A percentile compares a stretch with the other conserved stretches of the same genome.
These are phyloP conservation scores for Laspeyria flexula DNA, from an alignment of 2,888 invertebrate species.

Conservation along the genomic window DNA sequence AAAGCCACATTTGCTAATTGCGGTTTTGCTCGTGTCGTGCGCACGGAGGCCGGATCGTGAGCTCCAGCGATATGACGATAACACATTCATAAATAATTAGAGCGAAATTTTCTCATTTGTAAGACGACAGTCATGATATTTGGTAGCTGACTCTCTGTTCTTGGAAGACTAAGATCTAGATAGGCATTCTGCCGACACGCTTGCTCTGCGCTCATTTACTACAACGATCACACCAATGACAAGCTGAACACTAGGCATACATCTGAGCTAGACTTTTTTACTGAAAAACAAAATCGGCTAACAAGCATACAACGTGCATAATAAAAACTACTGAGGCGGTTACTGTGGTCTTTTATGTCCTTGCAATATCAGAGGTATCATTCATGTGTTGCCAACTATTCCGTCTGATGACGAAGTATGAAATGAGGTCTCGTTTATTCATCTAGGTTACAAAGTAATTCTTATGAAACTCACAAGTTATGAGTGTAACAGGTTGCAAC, in stretches of 20 bases:
- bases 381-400: no score
- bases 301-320: no score
- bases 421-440: no score
- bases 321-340: no score
- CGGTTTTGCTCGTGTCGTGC: slow-evolving; percentile 85
- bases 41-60: slow-evolving; percentile 84
- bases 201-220: slow-evolving; percentile 71
- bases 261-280: not conserved
- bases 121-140: slow-evolving; percentile 85
- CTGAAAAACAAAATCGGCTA: no score
- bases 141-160: slow-evolving; percentile 81
- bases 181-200: slow-evolving; percentile 78
- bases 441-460: no score
- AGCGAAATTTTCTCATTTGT: slow-evolving; percentile 87
- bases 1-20: slow-evolving; percentile 86
- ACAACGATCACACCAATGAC: slow-evolving; percentile 57
- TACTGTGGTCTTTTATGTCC: no score
- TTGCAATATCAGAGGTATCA: no score
- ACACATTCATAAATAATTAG: slow-evolving; percentile 87
- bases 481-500: no score
- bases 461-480: no score
- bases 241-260: slow-evolving; percentile 20
- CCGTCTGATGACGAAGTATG: no score
- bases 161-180: slow-evolving; percentile 79
- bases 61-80: slow-evolving; percentile 84